phyloP scores from a whole-genome alignment of 2,113 vertebrate species.

The Vulpes vulpes region DNA sequence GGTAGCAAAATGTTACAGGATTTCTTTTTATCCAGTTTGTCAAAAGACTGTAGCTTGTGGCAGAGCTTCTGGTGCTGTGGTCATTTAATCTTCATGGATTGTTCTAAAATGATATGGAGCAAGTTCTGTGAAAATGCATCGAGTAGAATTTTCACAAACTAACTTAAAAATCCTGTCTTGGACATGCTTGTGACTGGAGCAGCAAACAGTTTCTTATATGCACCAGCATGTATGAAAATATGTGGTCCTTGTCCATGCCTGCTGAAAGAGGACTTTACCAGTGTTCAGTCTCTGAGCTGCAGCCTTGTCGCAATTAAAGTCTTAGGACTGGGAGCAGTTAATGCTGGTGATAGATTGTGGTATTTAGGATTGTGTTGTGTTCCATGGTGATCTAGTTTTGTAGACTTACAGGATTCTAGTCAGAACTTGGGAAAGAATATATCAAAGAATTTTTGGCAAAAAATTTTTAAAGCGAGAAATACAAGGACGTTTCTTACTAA shows the following conservation, averaged over 20 bases:
- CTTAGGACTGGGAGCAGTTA: constrained; percentile 83
- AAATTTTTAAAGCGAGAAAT: constrained; percentile 56
- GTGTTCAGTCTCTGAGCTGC: constrained; percentile 72
- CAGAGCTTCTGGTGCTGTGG: constrained; percentile 23
- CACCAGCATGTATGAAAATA: constrained; percentile 85
- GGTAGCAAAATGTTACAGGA: constrained; percentile 52
- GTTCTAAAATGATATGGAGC: constrained; percentile 41
- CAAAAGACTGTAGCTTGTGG: constrained; percentile 25
- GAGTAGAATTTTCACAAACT: constrained; percentile 48
- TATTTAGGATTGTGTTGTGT: constrained; percentile 74
- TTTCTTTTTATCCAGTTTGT: constrained; percentile 55
- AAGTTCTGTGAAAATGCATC: constrained; percentile 53
- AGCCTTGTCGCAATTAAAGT: constrained; percentile 86
- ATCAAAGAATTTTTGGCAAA: constrained; percentile 5
- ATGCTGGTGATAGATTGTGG: constrained; percentile 76
- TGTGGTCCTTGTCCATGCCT: constrained; percentile 87
- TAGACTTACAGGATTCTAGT: constrained; percentile 64
- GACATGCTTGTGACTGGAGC: constrained; percentile 65
- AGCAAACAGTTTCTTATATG: constrained; percentile 80
- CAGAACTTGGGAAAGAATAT: constrained; percentile 71
- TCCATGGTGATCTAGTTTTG: constrained; percentile 67
- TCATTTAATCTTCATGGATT: constrained; percentile 56
- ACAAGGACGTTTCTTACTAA: constrained; percentile 13
- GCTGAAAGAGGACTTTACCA: constrained; percentile 80
- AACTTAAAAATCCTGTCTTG: constrained; percentile 61